Evolutionary conservation across 2,888 invertebrate species (phyloP), one percentile per base, ranked within the genome.

Genomic region (Sphinx pinastri): DNA sequence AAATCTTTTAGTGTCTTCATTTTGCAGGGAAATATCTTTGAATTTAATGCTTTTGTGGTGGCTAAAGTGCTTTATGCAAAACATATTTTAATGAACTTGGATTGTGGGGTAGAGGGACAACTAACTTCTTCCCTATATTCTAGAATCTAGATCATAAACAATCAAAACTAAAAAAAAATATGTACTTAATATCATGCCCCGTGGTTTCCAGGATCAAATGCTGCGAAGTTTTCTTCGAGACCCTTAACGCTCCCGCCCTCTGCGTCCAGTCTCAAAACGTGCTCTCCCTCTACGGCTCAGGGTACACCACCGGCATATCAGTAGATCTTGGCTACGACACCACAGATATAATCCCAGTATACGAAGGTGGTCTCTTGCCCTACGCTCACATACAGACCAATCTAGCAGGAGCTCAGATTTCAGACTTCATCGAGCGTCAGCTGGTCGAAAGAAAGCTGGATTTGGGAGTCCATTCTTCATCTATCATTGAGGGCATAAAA

Each of bases 171-270:
- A 25, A 25, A 25, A 25, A 2, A 25, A 25, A 25, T 25, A 25
- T 25, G 25, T 25, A 25, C 8, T 2, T 55, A 55, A 55, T 55
- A 10, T 6, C 19, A 16, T 5, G 3, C 16, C 3, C 14, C 1
- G 10, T 45, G 7, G 0, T n/a, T 80, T 80, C 0, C 87, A 92
- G 93, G 78, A 76, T 84, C 8, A 86, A 87, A 81, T 89, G 86
- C 77, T 90, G 91, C 68, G 88, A 93, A 75, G 79, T 92, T 55
- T 89, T 91, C 71, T 92, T 92, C 70, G 93, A 93, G 71, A 85
- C 86, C 0, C 75, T 93, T 2, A 93, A 93, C 58, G 74, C 78
- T 0, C 91, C 93, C 0, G 86, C 84, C 0, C 45, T 92, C 1
- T 92, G 90, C 67, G 79, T 93, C 3, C 91, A 91, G 70, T 71